Evolutionary conservation across 2,797 vertebrate genomes (phyloP), one percentile per base, ranked within the genome.

Genomic region (Pseudochromis fuscus): DNA sequence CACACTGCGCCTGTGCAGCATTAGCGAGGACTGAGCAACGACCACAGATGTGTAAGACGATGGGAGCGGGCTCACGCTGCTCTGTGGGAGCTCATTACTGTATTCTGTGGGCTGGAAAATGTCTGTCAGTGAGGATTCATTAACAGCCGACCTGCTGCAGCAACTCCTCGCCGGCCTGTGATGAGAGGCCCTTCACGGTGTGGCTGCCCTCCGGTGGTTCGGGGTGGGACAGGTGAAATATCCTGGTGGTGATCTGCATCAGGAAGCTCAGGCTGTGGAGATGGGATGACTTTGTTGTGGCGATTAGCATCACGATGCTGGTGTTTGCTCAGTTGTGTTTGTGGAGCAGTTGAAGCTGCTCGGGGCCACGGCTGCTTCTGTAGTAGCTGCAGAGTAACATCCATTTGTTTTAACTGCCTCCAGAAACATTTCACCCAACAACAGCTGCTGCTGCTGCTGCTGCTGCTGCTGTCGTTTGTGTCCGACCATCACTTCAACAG

Each of bases 21-120:
- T 30, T 23, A 1, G 62, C 4, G 49, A 72, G 50, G 53, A 51
- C 61, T 23, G 4, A 72, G 75, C 61, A 31, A 25, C 63, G 70
- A 60, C 51, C 71, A 42, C 42, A 69, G 81, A 87, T 72, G 83
- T 65, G 38, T 27, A 25, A 82, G 55, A 61, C 64, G 19, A 45
- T 58, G 12, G 19, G 53, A 35, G 68, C 60, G 12, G 27, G 69
- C 61, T 78, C 78, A 58, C 52, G 7, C 8, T 3, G 80, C 77
- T 70, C 87, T 79, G 81, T 77, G 90, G 90, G 91, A 92, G 87
- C 92, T 93, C 90, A 91, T 93, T 93, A 92, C 79, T 61, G 78
- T 61, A 77, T 75, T 82, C 87, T 92, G 70, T 88, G 88, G 90
- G 77, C 84, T 82, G 87, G 89, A 91, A 91, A 91, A 92, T 89